Evolutionary conservation across 2,113 vertebrate species (phyloP).

Genomic region (Otus sunia): DNA sequence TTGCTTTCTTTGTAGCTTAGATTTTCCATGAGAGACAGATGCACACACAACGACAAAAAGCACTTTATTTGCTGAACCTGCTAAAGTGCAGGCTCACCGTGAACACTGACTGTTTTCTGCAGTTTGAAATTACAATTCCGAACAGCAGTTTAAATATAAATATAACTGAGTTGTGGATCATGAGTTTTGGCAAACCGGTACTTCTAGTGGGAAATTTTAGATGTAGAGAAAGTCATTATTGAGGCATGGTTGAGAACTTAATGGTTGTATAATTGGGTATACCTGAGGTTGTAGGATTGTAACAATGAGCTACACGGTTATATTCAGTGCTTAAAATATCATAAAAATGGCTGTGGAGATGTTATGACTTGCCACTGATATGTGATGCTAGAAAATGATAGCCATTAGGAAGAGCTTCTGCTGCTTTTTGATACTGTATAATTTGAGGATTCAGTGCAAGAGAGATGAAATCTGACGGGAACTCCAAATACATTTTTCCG

Average conservation of each 20-base stretch:
- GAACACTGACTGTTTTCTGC: neutral
- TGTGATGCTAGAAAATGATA: neutral
- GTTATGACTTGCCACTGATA: neutral
- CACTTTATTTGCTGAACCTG: neutral
- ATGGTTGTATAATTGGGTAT: neutral
- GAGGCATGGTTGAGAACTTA: neutral
- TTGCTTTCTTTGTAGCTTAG: neutral
- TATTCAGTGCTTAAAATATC: neutral
- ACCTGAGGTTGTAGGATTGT: neutral
- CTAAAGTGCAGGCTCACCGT: rapidly evolving
- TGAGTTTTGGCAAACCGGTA: neutral
- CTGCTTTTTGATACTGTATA: neutral
- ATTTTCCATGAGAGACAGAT: neutral
- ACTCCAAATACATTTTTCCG: neutral
- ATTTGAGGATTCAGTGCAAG: neutral
- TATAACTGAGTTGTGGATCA: neutral
- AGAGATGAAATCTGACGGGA: neutral
- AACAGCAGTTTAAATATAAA: neutral
- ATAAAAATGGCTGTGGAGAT: neutral
- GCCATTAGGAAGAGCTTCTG: neutral
- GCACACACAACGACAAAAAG: rapidly evolving
- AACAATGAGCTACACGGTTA: neutral
- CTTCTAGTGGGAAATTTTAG: neutral
- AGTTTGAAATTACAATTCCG: neutral
- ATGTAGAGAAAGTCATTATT: neutral